Evolutionary conservation across 2,113 vertebrate species (phyloP), one percentile per base, ranked within the genome.

Genomic region (Mola mola): DNA sequence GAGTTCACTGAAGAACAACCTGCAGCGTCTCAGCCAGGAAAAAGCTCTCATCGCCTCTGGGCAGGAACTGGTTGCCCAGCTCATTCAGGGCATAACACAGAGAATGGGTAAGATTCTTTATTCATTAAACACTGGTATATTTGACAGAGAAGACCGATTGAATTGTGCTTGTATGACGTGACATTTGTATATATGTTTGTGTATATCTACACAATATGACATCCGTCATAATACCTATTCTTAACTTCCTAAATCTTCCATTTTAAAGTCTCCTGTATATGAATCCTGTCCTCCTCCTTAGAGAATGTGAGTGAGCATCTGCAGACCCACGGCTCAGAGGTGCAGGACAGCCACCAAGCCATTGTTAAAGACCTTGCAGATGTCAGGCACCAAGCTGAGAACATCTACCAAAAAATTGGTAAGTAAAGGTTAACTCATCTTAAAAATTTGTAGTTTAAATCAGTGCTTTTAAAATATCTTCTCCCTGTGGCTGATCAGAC

Each of bases 331-430:
- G 87, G 87, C 8, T 72, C 77, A 0, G 81, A 87, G 21, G 81
- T 92, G 31, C 66, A 46, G 28, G 80, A 90, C 15, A 79, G 84
- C 3, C 93, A 90, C 59, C 41, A 2, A 4, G 47, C 78, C 6
- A 88, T 94, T 34, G 85, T 90, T 5, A 42, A 83, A 2, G 76
- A 89, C 43, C 79, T 94, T 0, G 41, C 82, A 0, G 87, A 88
- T 0, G 70, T 88, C 25, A 37, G 91, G 64, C 79, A 67, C 36
- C 82, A 79, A 48, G 86, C 91, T 50, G 75, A 53, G 40, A 90
- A 91, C 2, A 74, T 94, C 79, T 80, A 88, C 66, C 78, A 84
- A 19, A 93, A 92, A 9, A 86, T 90, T 3, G 93, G 93, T 94
- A 66, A 75, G 16, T 1, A 17, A 41, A 51, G 8, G 26, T n/a